Conservation (phyloP, 2,888 invertebrate species). For the Pristionchus entomophagus region DNA sequence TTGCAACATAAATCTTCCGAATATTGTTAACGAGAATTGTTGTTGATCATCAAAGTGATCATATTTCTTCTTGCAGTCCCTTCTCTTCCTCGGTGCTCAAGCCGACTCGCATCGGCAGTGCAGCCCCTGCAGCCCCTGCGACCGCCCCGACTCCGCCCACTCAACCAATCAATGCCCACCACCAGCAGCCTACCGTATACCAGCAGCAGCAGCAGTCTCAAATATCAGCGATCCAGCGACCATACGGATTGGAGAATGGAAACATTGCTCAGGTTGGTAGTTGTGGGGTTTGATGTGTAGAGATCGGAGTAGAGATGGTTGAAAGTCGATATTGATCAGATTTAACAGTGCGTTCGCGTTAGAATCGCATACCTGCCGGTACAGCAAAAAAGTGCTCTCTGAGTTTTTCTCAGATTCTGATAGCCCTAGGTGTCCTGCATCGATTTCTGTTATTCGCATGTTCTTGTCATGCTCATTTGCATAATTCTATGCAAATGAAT, state of each 20-base stretch:
- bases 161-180: slow-evolving; percentile 25
- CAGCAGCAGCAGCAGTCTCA: slow-evolving; percentile 5
- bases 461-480: too few relatives aligned
- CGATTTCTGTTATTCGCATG: too few relatives aligned
- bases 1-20: background rate
- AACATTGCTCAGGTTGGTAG: background rate
- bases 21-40: background rate
- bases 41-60: background rate
- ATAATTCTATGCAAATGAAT: too few relatives aligned
- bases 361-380: too few relatives aligned
- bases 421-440: too few relatives aligned
- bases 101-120: slow-evolving; percentile 45
- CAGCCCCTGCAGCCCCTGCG: background rate
- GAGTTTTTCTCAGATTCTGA: too few relatives aligned
- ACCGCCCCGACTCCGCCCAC: slow-evolving; percentile 43
- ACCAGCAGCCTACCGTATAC: slow-evolving; percentile 39
- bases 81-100: slow-evolving; percentile 46
- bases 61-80: slow-evolving; percentile 35
- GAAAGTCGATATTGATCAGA: too few relatives aligned
- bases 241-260: slow-evolving; percentile 3
- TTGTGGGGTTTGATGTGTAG: too few relatives aligned
- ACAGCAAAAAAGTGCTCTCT: too few relatives aligned
- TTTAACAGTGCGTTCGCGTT: too few relatives aligned
- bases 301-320: too few relatives aligned
- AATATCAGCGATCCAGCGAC: background rate